phyloP scores from a whole-genome alignment of 2,113 vertebrate species.

The Neodon shergylaensis region DNA sequence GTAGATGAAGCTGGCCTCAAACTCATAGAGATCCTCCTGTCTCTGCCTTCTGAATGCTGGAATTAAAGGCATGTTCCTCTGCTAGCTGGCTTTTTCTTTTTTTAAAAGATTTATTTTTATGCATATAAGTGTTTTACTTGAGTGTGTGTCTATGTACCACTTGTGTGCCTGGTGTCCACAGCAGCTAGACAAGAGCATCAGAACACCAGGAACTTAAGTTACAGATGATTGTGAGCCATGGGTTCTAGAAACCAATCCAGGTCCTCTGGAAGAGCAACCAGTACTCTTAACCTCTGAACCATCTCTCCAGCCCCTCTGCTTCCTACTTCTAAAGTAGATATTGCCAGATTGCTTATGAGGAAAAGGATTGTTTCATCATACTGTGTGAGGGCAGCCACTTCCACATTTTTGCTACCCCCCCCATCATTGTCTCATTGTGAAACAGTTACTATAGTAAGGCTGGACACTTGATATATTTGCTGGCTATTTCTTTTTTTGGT shows the following conservation, averaged over 20 bases:
- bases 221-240: not conserved
- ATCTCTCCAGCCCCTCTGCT: not conserved
- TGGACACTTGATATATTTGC: not conserved
- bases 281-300: not conserved
- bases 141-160: not conserved
- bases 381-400: not conserved
- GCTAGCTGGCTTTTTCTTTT: not conserved
- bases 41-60: not conserved
- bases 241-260: not conserved
- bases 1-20: not conserved
- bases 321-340: not conserved
- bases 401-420: not conserved
- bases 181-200: no score
- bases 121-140: not conserved
- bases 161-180: not conserved
- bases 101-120: not conserved
- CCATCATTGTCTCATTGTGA: not conserved
- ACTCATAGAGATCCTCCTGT: not conserved
- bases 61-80: not conserved
- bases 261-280: not conserved
- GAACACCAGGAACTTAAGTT: not conserved
- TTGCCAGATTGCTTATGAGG: not conserved
- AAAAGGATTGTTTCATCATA: not conserved
- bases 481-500: not conserved
- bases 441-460: not conserved